A percentile compares a stretch with the other conserved stretches of the same genome.
phyloP scores from a whole-genome alignment of 2,888 invertebrate species.

The Ornithoptera alexandrae region DNA sequence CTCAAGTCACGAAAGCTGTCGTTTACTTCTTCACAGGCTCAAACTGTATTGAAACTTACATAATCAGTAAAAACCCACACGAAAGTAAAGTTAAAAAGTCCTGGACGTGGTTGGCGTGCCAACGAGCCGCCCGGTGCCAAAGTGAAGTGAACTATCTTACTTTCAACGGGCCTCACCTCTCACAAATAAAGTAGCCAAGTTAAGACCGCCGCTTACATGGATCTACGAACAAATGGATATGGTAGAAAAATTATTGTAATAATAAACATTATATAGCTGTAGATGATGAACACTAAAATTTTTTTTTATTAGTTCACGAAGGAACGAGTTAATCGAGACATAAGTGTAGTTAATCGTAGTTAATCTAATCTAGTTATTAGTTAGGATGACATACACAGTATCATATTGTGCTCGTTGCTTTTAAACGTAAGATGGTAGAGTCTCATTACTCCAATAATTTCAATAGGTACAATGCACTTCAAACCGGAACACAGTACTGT shows the following conservation, averaged over 20 bases:
- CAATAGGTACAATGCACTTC: too few species aligned
- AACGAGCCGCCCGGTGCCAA: conserved; percentile 42
- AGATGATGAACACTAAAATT: too few species aligned
- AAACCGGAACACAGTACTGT: too few species aligned
- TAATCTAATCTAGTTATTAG: too few species aligned
- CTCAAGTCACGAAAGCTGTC: conserved; percentile 28
- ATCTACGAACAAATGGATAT: conserved; percentile 40
- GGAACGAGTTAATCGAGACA: too few species aligned
- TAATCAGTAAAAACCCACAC: conserved; percentile 43
- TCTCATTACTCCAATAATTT: too few species aligned
- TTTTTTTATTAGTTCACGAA: too few species aligned
- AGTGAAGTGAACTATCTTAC: conserved; percentile 70
- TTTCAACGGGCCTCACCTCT: conserved; percentile 67
- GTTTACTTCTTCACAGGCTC: conserved; percentile 29
- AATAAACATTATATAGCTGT: neutral
- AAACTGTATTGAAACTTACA: conserved; percentile 35
- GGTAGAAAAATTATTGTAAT: conserved; percentile 33
- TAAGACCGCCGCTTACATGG: conserved; percentile 34
- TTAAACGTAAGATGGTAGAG: too few species aligned
- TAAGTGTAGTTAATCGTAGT: too few species aligned
- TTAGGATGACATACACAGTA: too few species aligned
- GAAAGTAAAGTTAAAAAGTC: conserved; percentile 58
- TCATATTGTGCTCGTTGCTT: too few species aligned
- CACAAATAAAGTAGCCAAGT: conserved; percentile 69
- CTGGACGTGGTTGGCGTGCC: conserved; percentile 51